A percentile compares a stretch with the other conserved stretches of the same genome.
phyloP scores from a whole-genome alignment of 2,113 vertebrate genomes.

The Pachyramphus minor region DNA sequence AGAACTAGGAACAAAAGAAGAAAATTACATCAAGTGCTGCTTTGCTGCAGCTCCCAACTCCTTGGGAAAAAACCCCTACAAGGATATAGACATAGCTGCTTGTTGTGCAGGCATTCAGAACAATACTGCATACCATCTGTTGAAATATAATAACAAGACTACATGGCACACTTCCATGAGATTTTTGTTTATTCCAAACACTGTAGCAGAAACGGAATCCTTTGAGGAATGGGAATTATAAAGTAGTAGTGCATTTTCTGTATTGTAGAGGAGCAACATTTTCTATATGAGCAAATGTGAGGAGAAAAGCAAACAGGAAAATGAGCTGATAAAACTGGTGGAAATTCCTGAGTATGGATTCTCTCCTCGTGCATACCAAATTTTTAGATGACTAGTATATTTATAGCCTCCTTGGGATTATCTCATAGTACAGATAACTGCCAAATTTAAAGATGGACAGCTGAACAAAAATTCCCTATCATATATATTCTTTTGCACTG shows the following conservation, averaged over 20 bases:
- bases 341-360: neutral
- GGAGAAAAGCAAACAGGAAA: neutral
- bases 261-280: neutral
- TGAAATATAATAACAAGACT: slow-evolving; percentile 11
- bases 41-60: neutral
- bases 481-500: neutral
- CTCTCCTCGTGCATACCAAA: neutral
- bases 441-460: neutral
- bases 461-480: neutral
- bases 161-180: neutral
- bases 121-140: neutral
- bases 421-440: neutral
- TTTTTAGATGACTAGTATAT: neutral
- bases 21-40: neutral
- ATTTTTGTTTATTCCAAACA: neutral
- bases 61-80: neutral
- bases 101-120: neutral
- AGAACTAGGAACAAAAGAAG: neutral
- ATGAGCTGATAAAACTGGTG: neutral
- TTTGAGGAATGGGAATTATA: neutral
- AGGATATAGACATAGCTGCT: neutral
- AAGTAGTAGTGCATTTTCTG: neutral
- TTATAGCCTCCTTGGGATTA: neutral
- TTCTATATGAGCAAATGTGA: neutral
- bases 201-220: neutral